Conservation (phyloP, 2,797 vertebrate species). For the Lycodopsis pacificus region DNA sequence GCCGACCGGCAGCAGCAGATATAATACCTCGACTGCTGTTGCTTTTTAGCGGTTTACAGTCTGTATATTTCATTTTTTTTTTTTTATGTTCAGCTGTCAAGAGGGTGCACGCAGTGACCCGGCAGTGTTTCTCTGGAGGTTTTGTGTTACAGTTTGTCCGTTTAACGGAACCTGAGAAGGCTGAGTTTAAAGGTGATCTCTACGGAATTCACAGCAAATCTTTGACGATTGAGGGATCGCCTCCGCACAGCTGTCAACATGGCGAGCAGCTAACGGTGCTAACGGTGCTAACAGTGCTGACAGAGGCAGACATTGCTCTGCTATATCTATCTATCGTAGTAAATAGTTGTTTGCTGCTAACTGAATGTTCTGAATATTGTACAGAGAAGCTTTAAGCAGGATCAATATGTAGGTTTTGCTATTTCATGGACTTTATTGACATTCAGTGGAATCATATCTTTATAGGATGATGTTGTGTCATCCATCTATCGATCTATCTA, state of each 20-base stretch:
- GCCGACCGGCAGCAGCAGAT: background rate
- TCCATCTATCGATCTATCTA: background rate
- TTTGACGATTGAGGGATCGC: background rate
- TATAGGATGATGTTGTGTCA: background rate
- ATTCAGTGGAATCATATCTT: background rate
- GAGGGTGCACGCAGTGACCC: slow-evolving; percentile 1
- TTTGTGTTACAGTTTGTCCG: slow-evolving; percentile 9
- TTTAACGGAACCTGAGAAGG: background rate
- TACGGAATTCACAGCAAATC: background rate
- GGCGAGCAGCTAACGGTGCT: background rate
- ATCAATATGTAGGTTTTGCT: background rate
- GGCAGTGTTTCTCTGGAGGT: background rate
- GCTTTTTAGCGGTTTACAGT: background rate
- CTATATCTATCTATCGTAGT: background rate
- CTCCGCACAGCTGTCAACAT: background rate
- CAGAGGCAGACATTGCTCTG: background rate
- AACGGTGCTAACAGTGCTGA: background rate
- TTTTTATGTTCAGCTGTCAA: slow-evolving; percentile 3
- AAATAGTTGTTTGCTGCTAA: background rate
- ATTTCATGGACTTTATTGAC: background rate
- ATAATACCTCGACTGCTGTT: background rate
- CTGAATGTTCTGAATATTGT: background rate
- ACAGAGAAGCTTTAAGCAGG: background rate
- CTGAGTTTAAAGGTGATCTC: background rate
- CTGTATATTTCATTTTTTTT: background rate